Conservation (phyloP, 2,113 vertebrate species). For the Laticauda laticaudata region DNA sequence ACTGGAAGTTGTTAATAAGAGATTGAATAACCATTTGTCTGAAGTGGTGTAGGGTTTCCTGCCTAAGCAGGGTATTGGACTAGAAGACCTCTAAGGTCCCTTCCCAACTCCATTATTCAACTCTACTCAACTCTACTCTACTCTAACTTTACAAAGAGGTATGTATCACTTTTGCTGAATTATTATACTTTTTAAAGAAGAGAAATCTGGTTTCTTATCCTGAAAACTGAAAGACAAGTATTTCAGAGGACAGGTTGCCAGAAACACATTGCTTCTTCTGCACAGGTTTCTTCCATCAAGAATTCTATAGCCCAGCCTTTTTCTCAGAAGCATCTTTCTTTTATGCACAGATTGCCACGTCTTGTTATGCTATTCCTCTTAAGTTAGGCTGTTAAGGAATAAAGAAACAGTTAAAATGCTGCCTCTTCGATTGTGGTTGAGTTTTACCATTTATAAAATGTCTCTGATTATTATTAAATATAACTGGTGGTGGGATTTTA, state of each 20-base stretch:
- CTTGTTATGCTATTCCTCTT: background rate
- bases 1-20: too few relatives aligned
- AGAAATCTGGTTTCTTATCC: background rate
- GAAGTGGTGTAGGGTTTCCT: too few relatives aligned
- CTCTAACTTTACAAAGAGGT: background rate
- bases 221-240: background rate
- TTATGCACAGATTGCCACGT: background rate
- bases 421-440: background rate
- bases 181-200: background rate
- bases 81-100: too few relatives aligned
- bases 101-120: too few relatives aligned
- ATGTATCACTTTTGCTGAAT: background rate
- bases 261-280: background rate
- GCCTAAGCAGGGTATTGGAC: too few relatives aligned
- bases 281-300: background rate
- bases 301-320: background rate
- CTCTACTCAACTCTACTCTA: too few relatives aligned
- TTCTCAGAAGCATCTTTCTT: background rate
- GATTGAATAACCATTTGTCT: too few relatives aligned
- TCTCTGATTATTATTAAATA: background rate
- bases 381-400: background rate
- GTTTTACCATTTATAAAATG: background rate
- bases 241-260: background rate
- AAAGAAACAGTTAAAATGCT: background rate
- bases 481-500: background rate